These are phyloP conservation scores for Erpornis zantholeuca DNA, from an alignment of 2,113 vertebrate genomes.

Conservation along the genomic window DNA sequence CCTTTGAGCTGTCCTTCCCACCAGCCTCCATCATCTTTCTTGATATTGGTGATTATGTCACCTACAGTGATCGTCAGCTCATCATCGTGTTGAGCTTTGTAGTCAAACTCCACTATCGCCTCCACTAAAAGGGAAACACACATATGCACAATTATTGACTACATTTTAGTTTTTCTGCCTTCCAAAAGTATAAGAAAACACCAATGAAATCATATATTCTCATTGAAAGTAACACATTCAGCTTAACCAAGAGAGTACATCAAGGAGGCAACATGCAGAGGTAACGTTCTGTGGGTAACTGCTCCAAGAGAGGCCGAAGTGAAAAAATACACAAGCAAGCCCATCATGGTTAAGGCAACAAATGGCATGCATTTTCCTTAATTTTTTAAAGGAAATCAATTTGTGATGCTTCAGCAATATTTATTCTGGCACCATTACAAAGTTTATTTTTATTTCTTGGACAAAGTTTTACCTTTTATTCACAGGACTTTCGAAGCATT, in stretches of 20 bases:
- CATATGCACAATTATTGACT: background rate
- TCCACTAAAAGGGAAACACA: slow-evolving; percentile 80
- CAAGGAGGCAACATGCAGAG: background rate
- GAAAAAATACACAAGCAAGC: background rate
- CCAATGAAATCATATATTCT: background rate
- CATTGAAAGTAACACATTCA: background rate
- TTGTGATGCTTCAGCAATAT: background rate
- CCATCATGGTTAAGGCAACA: background rate
- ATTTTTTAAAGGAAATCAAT: background rate
- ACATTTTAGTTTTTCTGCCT: background rate
- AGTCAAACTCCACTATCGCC: slow-evolving; percentile 98
- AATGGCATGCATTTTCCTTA: background rate
- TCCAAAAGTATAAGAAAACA: background rate
- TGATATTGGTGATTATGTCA: slow-evolving; percentile 96
- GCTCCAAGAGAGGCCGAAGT: background rate
- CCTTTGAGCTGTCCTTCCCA: slow-evolving; percentile 98
- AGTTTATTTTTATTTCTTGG: background rate
- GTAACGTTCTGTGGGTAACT: background rate
- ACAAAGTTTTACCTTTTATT: background rate
- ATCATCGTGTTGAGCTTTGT: slow-evolving; percentile 97
- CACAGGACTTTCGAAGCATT: background rate
- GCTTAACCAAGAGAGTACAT: background rate
- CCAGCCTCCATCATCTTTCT: slow-evolving; percentile 96
- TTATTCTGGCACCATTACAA: background rate
- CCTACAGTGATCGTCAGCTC: slow-evolving; percentile 97